Percentiles rank a stretch among this genome's conserved stretches.
These are phyloP conservation scores for Eretmocerus hayati DNA, from an alignment of 2,888 invertebrate species.

Conservation along the genomic window DNA sequence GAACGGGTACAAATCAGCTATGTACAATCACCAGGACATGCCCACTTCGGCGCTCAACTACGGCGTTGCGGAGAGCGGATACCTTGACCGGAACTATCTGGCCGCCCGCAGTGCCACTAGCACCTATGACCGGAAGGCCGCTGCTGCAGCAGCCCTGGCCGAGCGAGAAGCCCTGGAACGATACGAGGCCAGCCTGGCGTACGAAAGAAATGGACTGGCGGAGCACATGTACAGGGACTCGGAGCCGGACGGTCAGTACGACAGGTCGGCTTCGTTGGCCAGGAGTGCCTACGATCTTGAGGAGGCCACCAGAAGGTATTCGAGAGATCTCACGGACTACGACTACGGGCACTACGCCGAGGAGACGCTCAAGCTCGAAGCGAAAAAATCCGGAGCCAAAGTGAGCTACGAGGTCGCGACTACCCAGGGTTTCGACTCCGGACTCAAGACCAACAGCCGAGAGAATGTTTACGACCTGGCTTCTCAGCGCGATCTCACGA, in stretches of 20 bases:
- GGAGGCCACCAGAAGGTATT: conserved; percentile 36
- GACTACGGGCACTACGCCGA: conserved; percentile 42
- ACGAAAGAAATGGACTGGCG: conserved; percentile 30
- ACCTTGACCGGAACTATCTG: conserved; percentile 22
- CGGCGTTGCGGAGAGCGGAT: conserved; percentile 20
- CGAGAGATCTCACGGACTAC: conserved; percentile 40
- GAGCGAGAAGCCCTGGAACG: conserved; percentile 38
- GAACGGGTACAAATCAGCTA: conserved; percentile 19
- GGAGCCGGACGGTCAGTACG: conserved; percentile 41
- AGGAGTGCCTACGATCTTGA: conserved; percentile 26
- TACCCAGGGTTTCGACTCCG: conserved; percentile 43
- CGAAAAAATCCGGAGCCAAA: conserved; percentile 37
- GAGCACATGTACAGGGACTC: conserved; percentile 42
- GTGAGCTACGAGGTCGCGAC: conserved; percentile 35
- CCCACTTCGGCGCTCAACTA: conserved; percentile 15
- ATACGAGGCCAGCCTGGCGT: conserved; percentile 35
- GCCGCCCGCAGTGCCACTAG: conserved; percentile 13
- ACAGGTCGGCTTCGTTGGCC: conserved; percentile 33
- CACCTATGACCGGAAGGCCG: conserved; percentile 35
- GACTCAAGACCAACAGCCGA: conserved; percentile 41
- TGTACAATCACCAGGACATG: conserved; percentile 29
- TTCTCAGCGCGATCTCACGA: conserved; percentile 30
- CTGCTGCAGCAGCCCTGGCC: conserved; percentile 21
- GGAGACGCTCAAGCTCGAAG: conserved; percentile 41
- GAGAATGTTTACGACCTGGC: conserved; percentile 41